phyloP scores from a whole-genome alignment of 2,888 invertebrate genomes.

The Trissonchulus latispiculum region DNA sequence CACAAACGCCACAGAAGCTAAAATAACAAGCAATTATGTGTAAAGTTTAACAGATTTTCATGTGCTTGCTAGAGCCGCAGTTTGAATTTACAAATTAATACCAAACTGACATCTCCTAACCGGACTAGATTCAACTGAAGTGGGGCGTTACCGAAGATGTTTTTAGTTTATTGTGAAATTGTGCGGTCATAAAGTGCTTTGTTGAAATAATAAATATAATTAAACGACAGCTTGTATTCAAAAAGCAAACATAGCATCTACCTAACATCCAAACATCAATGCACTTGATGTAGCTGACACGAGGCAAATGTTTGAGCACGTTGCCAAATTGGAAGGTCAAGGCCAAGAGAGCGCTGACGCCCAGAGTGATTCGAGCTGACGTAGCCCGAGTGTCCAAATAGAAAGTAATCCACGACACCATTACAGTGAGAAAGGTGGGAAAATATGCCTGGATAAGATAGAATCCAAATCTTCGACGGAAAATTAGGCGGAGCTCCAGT shows the following conservation, averaged over 20 bases:
- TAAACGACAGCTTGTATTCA: too few species aligned
- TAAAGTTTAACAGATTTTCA: too few species aligned
- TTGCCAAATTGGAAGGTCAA: slow-evolving; percentile 44
- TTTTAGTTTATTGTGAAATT: too few species aligned
- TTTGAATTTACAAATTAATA: too few species aligned
- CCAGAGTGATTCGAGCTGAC: slow-evolving; percentile 42
- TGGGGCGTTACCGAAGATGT: too few species aligned
- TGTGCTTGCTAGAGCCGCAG: too few species aligned
- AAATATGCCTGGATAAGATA: slow-evolving; percentile 42
- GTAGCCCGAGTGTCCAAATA: slow-evolving; percentile 42
- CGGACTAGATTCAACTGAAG: too few species aligned
- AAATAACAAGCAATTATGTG: not conserved
- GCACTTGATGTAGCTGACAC: slow-evolving; percentile 43
- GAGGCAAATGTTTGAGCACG: slow-evolving; percentile 39
- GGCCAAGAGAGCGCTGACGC: slow-evolving; percentile 40
- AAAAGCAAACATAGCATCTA: not conserved
- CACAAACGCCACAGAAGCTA: slow-evolving; percentile 17
- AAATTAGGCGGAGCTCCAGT: slow-evolving; percentile 40
- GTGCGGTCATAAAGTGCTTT: too few species aligned
- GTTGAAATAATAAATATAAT: too few species aligned
- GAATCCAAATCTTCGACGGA: slow-evolving; percentile 42
- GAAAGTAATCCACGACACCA: slow-evolving; percentile 43
- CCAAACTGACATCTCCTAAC: too few species aligned
- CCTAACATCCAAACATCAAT: slow-evolving; percentile 42
- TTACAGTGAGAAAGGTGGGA: slow-evolving; percentile 39